phyloP scores from a whole-genome alignment of 2,888 invertebrate species.

The Conomelus anceps region DNA sequence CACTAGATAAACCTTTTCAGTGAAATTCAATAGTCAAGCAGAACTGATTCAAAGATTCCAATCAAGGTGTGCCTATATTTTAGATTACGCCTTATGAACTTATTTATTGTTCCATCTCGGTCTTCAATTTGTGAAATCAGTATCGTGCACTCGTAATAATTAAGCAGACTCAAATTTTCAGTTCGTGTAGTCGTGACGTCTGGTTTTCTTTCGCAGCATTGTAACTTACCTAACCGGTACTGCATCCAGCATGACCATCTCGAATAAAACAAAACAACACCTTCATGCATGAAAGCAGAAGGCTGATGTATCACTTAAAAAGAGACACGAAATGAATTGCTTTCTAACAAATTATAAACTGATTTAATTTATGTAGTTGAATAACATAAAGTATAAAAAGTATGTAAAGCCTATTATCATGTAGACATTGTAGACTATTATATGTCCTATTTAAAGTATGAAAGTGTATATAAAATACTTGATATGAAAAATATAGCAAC shows the following conservation, averaged over 20 bases:
- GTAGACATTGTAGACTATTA: no score
- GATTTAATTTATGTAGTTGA: neutral
- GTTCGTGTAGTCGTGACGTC: neutral
- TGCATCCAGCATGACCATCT: neutral
- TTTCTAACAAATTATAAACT: neutral
- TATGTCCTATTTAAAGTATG: no score
- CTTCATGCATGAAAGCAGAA: neutral
- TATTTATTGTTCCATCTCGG: neutral
- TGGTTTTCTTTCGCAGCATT: neutral
- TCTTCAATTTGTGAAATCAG: neutral
- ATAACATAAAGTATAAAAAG: neutral
- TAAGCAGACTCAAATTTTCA: neutral
- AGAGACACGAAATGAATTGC: neutral
- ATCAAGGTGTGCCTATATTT: neutral
- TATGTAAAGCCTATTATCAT: no score
- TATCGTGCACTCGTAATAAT: neutral
- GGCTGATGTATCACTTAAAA: neutral
- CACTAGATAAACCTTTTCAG: no score
- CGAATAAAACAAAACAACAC: neutral
- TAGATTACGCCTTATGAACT: no score
- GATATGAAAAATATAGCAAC: no score
- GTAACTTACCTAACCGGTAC: neutral
- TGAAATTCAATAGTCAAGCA: neutral
- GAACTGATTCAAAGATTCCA: neutral
- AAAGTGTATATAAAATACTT: no score